These are phyloP conservation scores for Oncorhynchus kisutch DNA, from an alignment of 2,113 vertebrate species.

Conservation along the genomic window DNA sequence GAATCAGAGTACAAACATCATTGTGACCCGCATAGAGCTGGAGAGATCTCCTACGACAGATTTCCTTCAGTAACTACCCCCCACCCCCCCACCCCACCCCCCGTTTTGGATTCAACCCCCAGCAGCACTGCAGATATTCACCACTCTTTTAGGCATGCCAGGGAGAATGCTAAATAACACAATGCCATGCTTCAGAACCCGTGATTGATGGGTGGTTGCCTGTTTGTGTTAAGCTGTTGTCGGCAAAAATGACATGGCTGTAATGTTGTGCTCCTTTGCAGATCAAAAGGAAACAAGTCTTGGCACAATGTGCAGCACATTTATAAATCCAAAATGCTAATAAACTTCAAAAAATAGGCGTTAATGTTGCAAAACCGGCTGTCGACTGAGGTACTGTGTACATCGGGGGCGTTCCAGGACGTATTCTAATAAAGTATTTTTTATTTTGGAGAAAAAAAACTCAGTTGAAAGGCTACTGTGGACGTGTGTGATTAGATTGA, in stretches of 20 bases:
- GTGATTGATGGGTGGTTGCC: slow-evolving; percentile 75
- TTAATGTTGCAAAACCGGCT: slow-evolving; percentile 17
- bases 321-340: slow-evolving; percentile 56
- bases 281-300: slow-evolving; percentile 55
- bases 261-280: slow-evolving; percentile 58
- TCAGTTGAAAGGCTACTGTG: slow-evolving; percentile 1
- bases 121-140: slow-evolving; percentile 62
- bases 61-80: background rate
- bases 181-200: slow-evolving; percentile 66
- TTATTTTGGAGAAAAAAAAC: background rate
- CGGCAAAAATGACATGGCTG: slow-evolving; percentile 71
- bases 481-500: slow-evolving; percentile 32
- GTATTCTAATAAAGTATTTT: background rate
- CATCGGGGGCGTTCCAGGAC: slow-evolving; percentile 13
- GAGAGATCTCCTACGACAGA: background rate
- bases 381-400: slow-evolving; percentile 18
- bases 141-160: slow-evolving; percentile 60
- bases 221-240: slow-evolving; percentile 74
- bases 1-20: background rate
- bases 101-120: slow-evolving; percentile 40
- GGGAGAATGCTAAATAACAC: slow-evolving; percentile 66
- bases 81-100: background rate
- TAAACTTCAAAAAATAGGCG: slow-evolving; percentile 37
- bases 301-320: slow-evolving; percentile 50
- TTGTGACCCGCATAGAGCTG: background rate